Evolutionary conservation across 2,888 invertebrate genomes (phyloP).

Genomic region (Phengaris arion): DNA sequence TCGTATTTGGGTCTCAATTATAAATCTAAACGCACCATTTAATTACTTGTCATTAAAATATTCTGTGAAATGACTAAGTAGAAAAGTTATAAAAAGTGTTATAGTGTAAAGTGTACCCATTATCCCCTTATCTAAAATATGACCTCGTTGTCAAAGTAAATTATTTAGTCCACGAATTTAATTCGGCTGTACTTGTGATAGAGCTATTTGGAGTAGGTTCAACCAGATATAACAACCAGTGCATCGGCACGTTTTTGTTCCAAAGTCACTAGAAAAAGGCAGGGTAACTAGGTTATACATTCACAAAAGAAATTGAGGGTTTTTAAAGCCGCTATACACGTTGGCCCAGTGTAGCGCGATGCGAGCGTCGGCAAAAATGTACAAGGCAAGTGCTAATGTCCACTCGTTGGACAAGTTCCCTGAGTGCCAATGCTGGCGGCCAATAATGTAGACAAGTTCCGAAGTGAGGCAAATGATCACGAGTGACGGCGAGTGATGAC

Average conservation of each 20-base stretch:
- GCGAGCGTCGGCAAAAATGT: no score
- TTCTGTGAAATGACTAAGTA: not conserved
- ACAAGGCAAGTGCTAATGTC: no score
- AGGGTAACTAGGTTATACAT: no score
- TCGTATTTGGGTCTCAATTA: not conserved
- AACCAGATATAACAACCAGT: not conserved
- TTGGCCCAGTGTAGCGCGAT: no score
- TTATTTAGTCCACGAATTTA: not conserved
- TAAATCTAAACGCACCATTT: not conserved
- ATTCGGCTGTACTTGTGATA: constrained; percentile 13
- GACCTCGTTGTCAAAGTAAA: not conserved
- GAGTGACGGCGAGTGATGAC: no score
- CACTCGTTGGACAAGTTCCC: no score
- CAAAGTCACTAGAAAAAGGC: not conserved
- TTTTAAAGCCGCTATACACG: no score
- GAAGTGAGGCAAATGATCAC: no score
- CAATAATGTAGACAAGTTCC: no score
- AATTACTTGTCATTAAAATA: not conserved
- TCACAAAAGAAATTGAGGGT: no score
- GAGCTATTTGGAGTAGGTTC: not conserved
- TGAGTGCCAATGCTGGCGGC: no score
- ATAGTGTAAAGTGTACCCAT: not conserved
- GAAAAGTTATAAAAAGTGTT: not conserved
- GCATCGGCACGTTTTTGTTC: constrained; percentile 7
- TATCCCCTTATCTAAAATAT: not conserved